phyloP scores from a whole-genome alignment of 1,140 invertebrate species.

The Ladona fulva region DNA sequence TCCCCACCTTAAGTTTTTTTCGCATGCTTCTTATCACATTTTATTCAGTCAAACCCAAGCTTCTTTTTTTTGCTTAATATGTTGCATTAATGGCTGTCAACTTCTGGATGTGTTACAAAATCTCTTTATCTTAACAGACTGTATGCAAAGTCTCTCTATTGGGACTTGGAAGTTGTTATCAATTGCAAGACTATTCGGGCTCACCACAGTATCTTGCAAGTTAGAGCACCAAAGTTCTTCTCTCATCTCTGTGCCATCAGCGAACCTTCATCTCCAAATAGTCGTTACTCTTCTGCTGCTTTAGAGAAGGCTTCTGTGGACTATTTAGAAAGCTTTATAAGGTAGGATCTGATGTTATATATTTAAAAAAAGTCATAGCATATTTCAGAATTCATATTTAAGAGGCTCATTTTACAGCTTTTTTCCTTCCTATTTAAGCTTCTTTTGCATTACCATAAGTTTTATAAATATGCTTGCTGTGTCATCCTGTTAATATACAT shows the following conservation, averaged over 20 bases:
- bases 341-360: conserved; percentile 14
- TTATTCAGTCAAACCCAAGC: background rate
- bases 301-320: conserved; percentile 18
- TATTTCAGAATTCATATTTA: too few relatives aligned
- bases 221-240: conserved; percentile 20
- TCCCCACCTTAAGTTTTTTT: background rate
- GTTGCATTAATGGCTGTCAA: background rate
- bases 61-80: conserved; percentile 15
- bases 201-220: conserved; percentile 20
- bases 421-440: too few relatives aligned
- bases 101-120: background rate
- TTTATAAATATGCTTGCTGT: too few relatives aligned
- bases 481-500: too few relatives aligned
- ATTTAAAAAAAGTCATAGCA: too few relatives aligned
- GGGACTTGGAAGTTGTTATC: conserved; percentile 21
- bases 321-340: conserved; percentile 20
- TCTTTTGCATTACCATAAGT: too few relatives aligned
- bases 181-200: conserved; percentile 19
- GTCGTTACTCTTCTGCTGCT: conserved; percentile 11
- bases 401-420: too few relatives aligned
- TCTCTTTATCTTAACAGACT: conserved; percentile 18
- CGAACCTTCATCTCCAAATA: background rate
- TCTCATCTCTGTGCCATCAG: conserved; percentile 15
- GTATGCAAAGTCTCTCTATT: conserved; percentile 21
- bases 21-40: background rate